Evolutionary conservation across 2,113 vertebrate genomes (phyloP).

Genomic region (Cheirogaleus medius): DNA sequence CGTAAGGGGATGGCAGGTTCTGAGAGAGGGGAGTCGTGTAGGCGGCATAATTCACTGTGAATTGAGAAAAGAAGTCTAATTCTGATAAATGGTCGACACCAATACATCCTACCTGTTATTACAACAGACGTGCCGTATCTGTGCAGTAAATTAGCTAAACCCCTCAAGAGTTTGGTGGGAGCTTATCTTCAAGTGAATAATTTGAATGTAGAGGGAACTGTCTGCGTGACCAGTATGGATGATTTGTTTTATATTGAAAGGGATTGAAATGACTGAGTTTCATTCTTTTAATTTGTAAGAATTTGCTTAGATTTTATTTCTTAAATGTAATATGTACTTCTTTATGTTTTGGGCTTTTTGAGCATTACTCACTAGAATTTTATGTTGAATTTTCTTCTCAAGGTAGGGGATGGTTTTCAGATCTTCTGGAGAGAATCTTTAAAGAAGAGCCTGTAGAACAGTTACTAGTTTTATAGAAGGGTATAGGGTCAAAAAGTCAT

Average conservation of each 20-base stretch:
- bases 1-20: conserved; percentile 88
- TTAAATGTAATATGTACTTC: conserved; percentile 80
- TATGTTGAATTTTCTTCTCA: conserved; percentile 79
- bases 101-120: conserved; percentile 93
- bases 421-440: conserved; percentile 58
- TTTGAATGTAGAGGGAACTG: conserved; percentile 90
- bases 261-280: conserved; percentile 86
- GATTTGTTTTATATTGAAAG: conserved; percentile 91
- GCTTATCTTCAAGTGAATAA: conserved; percentile 93
- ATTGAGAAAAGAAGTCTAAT: conserved; percentile 94
- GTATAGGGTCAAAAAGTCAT: conserved; percentile 36
- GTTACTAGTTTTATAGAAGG: conserved; percentile 60
- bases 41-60: conserved; percentile 90
- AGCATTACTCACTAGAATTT: conserved; percentile 77
- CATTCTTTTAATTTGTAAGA: conserved; percentile 86
- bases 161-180: conserved; percentile 89
- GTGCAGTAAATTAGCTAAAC: conserved; percentile 93
- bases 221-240: conserved; percentile 90
- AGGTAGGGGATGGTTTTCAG: conserved; percentile 79
- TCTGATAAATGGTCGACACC: conserved; percentile 95
- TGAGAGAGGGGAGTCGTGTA: conserved; percentile 87
- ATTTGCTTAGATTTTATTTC: conserved; percentile 85
- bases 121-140: conserved; percentile 91
- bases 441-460: conserved; percentile 58
- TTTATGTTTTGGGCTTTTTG: conserved; percentile 68